Conservation (phyloP, 1,140 invertebrate species). For the Pseudomyrmex dendroicus region DNA sequence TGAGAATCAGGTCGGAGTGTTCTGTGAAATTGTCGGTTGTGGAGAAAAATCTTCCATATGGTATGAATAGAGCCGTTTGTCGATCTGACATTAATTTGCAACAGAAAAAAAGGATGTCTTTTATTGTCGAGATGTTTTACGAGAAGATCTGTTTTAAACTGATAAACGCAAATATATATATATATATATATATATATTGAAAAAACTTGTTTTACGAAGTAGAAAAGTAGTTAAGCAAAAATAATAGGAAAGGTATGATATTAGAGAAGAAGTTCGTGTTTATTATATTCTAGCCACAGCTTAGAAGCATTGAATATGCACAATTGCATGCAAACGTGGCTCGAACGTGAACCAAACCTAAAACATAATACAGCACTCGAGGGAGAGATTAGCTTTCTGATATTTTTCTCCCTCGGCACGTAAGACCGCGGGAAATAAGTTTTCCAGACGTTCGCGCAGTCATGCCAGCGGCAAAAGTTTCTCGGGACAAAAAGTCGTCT, state of each 20-base stretch:
- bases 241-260: too few relatives aligned
- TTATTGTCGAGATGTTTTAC: neutral
- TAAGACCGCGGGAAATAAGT: conserved; percentile 53
- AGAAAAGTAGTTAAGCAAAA: too few relatives aligned
- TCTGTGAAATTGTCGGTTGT: conserved; percentile 35
- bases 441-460: conserved; percentile 41
- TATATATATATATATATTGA: neutral
- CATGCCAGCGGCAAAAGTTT: conserved; percentile 46
- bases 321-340: neutral
- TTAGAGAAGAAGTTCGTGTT: neutral
- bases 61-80: conserved; percentile 4
- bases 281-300: neutral
- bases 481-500: conserved; percentile 18
- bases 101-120: conserved; percentile 50
- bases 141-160: neutral
- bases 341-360: conserved; percentile 21
- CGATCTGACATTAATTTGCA: conserved; percentile 50
- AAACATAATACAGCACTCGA: neutral
- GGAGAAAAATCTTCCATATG: conserved; percentile 32
- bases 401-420: conserved; percentile 33
- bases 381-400: conserved; percentile 31
- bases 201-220: neutral
- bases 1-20: conserved; percentile 58
- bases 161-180: neutral
- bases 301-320: neutral